phyloP scores from a whole-genome alignment of 2,888 invertebrate genomes.

The Tromatobia lineatoria region DNA sequence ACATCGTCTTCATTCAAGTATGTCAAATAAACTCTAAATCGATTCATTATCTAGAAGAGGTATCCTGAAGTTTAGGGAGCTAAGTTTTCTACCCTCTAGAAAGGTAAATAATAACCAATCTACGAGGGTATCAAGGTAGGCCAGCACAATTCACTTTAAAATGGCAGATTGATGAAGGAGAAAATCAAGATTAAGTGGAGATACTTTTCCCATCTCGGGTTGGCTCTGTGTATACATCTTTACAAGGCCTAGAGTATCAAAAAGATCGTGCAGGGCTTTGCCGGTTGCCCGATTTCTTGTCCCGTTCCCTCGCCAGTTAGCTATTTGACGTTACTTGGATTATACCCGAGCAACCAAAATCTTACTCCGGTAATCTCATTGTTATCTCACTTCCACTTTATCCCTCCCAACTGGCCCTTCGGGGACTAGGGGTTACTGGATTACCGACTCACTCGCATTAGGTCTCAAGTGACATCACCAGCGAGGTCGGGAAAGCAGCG shows the following conservation, averaged over 20 bases:
- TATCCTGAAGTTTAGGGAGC: not conserved
- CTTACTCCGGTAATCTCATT: conserved; percentile 57
- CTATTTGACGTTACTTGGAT: conserved; percentile 42
- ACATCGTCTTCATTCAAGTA: too few relatives aligned
- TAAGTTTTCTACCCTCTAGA: not conserved
- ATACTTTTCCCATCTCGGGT: not conserved
- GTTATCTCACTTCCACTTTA: conserved; percentile 56
- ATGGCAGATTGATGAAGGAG: not conserved
- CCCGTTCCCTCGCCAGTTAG: conserved; percentile 1
- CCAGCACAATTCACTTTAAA: not conserved
- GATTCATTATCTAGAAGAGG: not conserved
- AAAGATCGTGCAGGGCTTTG: conserved; percentile 28
- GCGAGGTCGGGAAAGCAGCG: not conserved
- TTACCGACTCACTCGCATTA: conserved; percentile 40
- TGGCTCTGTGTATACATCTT: not conserved
- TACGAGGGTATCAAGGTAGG: not conserved
- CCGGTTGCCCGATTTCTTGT: conserved; percentile 9
- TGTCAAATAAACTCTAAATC: not conserved
- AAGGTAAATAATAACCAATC: not conserved
- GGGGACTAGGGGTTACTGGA: conserved; percentile 26
- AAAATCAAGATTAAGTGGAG: not conserved
- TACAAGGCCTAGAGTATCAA: conserved; percentile 12
- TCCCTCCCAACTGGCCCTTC: conserved; percentile 21
- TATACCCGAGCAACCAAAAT: conserved; percentile 48
- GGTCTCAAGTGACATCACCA: conserved; percentile 38